These are phyloP conservation scores for Isotomurus palustris DNA, from an alignment of 2,888 invertebrate species.

Conservation along the genomic window DNA sequence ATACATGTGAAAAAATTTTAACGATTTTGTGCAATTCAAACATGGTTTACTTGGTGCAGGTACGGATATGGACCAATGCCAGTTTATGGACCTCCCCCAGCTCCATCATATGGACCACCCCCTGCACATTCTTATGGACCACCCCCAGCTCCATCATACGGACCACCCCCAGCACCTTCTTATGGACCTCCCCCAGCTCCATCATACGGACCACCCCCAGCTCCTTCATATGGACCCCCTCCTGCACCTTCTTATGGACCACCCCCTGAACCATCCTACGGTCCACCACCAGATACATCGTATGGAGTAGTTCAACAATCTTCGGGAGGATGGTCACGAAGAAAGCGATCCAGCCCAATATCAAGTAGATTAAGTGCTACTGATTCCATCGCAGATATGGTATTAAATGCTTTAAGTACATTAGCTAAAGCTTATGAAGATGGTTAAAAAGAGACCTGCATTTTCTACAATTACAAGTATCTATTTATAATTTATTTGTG, in stretches of 20 bases:
- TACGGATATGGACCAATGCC: conserved; percentile 1
- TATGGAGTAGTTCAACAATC: conserved; percentile 2
- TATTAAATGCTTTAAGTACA: conserved; percentile 23
- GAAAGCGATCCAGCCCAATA: too few species aligned
- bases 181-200: conserved; percentile 16
- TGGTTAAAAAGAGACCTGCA: not conserved
- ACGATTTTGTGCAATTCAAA: not conserved
- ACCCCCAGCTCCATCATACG: conserved; percentile 5
- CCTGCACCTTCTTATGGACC: conserved; percentile 1
- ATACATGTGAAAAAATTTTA: not conserved
- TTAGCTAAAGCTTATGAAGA: conserved; percentile 10
- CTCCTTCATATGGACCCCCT: conserved; percentile 19
- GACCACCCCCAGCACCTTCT: conserved; percentile 9
- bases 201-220: conserved; percentile 18
- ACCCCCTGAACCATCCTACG: conserved; percentile 1
- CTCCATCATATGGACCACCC: conserved; percentile 15
- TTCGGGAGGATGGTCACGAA: conserved; percentile 22
- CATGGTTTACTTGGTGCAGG: not conserved
- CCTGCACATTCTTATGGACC: conserved; percentile 5
- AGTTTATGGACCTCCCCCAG: conserved; percentile 13
- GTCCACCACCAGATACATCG: not conserved
- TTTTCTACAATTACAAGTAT: too few species aligned
- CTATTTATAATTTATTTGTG: not conserved
- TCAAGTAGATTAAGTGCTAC: too few species aligned
- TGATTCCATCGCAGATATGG: too few species aligned